Evolutionary conservation across 2,113 vertebrate species (phyloP).

Genomic region (Ptyas mucosa): DNA sequence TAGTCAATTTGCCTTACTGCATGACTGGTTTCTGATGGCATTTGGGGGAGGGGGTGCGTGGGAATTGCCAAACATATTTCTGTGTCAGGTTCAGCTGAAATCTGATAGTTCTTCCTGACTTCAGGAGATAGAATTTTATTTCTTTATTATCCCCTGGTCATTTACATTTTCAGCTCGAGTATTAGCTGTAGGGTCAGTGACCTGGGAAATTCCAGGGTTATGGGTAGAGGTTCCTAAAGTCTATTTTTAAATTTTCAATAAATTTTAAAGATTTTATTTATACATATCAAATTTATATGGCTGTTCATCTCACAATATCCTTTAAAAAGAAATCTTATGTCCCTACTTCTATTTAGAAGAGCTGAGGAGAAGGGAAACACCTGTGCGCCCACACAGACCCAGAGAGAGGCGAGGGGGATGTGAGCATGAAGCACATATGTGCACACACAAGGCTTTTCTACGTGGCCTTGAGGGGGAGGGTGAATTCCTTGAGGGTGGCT

Average conservation of each 20-base stretch:
- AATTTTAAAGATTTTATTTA: no score
- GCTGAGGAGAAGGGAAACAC: background rate
- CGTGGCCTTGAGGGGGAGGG: background rate
- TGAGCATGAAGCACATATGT: background rate
- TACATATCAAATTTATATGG: background rate
- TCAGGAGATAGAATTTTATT: background rate
- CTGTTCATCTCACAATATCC: background rate
- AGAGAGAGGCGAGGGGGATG: rapidly evolving
- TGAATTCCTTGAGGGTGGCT: background rate
- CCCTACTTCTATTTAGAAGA: background rate
- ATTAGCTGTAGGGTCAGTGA: background rate
- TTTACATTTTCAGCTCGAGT: background rate
- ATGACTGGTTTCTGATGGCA: background rate
- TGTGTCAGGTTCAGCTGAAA: background rate
- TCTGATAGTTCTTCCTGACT: background rate
- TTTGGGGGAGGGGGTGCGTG: background rate
- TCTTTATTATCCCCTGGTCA: background rate
- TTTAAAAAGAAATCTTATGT: background rate
- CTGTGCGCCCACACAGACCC: background rate
- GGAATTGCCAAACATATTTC: background rate
- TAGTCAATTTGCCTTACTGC: background rate
- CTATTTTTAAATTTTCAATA: background rate
- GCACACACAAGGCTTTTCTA: background rate
- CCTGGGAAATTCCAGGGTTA: background rate
- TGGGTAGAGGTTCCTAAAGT: background rate